These are phyloP conservation scores for Hapalemur alaotrensis DNA, from an alignment of 2,797 vertebrate species.

Conservation along the genomic window DNA sequence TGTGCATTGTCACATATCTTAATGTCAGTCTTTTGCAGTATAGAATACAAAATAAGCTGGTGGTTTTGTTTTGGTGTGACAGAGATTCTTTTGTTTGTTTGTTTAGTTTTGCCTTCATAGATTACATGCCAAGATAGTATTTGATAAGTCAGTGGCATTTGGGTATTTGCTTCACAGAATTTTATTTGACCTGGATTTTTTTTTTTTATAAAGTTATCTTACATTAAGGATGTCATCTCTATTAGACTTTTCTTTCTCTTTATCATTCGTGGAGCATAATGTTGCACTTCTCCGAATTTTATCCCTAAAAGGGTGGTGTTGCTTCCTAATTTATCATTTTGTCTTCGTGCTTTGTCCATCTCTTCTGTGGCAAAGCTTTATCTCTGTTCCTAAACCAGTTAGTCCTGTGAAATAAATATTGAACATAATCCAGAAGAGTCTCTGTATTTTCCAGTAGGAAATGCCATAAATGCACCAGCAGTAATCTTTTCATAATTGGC, in stretches of 20 bases:
- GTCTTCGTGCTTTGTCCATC: constrained; percentile 32
- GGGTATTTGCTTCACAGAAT: constrained; percentile 42
- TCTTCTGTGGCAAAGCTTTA: not conserved
- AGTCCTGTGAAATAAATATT: constrained; percentile 58
- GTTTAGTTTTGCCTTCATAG: constrained; percentile 27
- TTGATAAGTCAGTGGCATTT: constrained; percentile 59
- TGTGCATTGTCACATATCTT: not conserved
- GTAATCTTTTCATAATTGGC: constrained; percentile 74
- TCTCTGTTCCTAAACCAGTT: constrained; percentile 33
- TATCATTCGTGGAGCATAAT: constrained; percentile 34
- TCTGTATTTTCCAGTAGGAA: constrained; percentile 14
- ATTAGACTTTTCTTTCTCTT: constrained; percentile 12
- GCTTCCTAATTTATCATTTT: constrained; percentile 37
- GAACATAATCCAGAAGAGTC: constrained; percentile 44
- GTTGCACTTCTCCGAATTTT: constrained; percentile 40
- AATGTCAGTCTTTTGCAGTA: not conserved
- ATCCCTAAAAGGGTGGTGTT: not conserved
- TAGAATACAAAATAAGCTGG: not conserved
- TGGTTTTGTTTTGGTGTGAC: constrained; percentile 41
- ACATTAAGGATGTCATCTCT: constrained; percentile 43
- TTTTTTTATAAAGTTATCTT: constrained; percentile 28
- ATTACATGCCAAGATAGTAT: constrained; percentile 30
- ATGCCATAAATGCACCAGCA: constrained; percentile 17
- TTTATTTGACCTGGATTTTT: constrained; percentile 55
- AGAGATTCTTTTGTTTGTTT: not conserved